phyloP scores from a whole-genome alignment of 2,888 invertebrate species.

The Papilio elwesi region DNA sequence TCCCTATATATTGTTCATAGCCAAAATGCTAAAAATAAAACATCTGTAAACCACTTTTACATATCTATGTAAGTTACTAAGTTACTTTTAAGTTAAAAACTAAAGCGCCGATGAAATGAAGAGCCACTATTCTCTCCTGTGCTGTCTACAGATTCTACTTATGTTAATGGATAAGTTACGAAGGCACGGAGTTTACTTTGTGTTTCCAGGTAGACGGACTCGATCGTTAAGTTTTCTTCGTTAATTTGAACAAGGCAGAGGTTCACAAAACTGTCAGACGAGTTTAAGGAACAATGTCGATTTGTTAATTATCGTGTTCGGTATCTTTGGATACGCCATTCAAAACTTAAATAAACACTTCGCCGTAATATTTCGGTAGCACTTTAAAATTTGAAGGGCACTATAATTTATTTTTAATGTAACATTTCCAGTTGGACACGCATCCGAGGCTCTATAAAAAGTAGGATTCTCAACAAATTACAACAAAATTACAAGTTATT shows the following conservation, averaged over 20 bases:
- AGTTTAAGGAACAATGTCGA: constrained; percentile 65
- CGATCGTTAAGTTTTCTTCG: constrained; percentile 82
- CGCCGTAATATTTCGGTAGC: background rate
- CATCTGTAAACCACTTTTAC: constrained; percentile 45
- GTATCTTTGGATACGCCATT: constrained; percentile 27
- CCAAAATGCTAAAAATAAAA: constrained; percentile 44
- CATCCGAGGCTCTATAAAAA: constrained; percentile 44
- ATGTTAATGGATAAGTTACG: constrained; percentile 84
- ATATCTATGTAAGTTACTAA: constrained; percentile 73
- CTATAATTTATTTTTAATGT: constrained; percentile 48
- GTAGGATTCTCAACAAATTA: constrained; percentile 74
- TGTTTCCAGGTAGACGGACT: constrained; percentile 83
- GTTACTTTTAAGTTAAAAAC: constrained; percentile 74
- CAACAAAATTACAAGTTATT: constrained; percentile 79
- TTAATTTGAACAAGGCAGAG: constrained; percentile 81
- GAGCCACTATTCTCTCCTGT: constrained; percentile 68
- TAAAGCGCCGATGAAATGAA: constrained; percentile 58
- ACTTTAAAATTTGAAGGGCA: constrained; percentile 11
- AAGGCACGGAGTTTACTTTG: constrained; percentile 82
- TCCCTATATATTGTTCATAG: constrained; percentile 44
- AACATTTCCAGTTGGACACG: constrained; percentile 38
- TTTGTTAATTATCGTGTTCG: constrained; percentile 52
- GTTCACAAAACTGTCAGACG: constrained; percentile 75
- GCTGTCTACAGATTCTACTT: constrained; percentile 84
- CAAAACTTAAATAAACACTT: constrained; percentile 39